phyloP scores from a whole-genome alignment of 2,888 invertebrate genomes.

The Nysson spinosus region DNA sequence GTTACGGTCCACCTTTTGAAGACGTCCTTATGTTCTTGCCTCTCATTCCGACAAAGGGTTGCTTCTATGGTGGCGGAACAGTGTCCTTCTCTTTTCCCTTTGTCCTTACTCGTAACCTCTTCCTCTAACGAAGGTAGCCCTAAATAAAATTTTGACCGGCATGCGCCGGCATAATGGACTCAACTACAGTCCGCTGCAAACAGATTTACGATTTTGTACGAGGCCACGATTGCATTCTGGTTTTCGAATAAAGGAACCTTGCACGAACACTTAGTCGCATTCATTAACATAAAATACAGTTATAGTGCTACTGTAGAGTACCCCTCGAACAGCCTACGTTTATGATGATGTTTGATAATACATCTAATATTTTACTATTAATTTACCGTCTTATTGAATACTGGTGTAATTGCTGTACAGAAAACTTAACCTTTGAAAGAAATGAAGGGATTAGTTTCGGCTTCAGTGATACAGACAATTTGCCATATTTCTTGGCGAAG shows the following conservation, averaged over 20 bases:
- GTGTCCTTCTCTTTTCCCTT: background rate
- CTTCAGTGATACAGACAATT: background rate
- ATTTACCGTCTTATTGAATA: too few relatives aligned
- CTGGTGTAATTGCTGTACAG: too few relatives aligned
- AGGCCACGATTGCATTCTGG: background rate
- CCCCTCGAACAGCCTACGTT: too few relatives aligned
- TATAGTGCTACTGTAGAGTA: too few relatives aligned
- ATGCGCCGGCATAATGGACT: constrained; percentile 45
- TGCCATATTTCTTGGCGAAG: background rate
- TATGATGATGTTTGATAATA: too few relatives aligned
- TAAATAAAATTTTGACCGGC: constrained; percentile 58
- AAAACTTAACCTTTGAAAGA: background rate
- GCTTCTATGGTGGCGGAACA: constrained; percentile 16
- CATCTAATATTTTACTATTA: too few relatives aligned
- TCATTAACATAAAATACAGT: too few relatives aligned
- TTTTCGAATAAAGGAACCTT: background rate
- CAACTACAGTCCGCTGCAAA: constrained; percentile 19
- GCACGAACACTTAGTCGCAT: too few relatives aligned
- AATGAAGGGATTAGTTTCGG: background rate
- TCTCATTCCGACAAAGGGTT: constrained; percentile 44
- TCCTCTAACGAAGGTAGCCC: constrained; percentile 31
- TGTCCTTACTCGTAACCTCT: constrained; percentile 7
- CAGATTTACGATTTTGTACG: constrained; percentile 37
- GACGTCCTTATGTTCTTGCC: constrained; percentile 40
- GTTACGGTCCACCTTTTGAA: constrained; percentile 52